Conservation (phyloP, 2,797 vertebrate species). For the Eulemur coronatus region DNA sequence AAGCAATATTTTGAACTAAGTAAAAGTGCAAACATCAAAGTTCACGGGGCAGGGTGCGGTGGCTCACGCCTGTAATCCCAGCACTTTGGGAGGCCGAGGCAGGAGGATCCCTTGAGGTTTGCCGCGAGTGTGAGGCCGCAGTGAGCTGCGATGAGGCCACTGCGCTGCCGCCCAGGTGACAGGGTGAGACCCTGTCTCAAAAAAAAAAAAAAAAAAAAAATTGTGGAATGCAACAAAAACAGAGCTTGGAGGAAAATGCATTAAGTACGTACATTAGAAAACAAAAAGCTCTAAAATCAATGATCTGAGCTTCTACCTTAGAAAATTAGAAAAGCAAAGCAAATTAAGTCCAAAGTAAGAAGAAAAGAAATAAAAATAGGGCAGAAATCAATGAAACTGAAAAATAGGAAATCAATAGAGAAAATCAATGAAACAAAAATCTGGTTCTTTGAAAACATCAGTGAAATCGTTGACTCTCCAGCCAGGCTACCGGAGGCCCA, state of each 20-base stretch:
- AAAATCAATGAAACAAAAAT: neutral
- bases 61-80: neutral
- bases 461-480: neutral
- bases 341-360: neutral
- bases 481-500: neutral
- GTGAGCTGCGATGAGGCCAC: neutral
- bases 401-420: neutral
- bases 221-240: neutral
- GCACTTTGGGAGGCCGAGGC: neutral
- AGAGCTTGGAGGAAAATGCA: neutral
- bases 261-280: neutral
- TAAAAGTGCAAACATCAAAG: neutral
- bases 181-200: neutral
- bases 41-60: neutral
- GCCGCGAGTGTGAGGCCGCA: neutral
- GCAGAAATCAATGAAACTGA: neutral
- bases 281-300: neutral
- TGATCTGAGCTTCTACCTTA: neutral
- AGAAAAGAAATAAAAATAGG: neutral
- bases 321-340: neutral
- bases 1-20: neutral
- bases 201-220: neutral
- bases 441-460: neutral
- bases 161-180: neutral
- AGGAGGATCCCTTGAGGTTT: neutral